phyloP scores from a whole-genome alignment of 2,888 invertebrate species.

The Punctoribates punctum region DNA sequence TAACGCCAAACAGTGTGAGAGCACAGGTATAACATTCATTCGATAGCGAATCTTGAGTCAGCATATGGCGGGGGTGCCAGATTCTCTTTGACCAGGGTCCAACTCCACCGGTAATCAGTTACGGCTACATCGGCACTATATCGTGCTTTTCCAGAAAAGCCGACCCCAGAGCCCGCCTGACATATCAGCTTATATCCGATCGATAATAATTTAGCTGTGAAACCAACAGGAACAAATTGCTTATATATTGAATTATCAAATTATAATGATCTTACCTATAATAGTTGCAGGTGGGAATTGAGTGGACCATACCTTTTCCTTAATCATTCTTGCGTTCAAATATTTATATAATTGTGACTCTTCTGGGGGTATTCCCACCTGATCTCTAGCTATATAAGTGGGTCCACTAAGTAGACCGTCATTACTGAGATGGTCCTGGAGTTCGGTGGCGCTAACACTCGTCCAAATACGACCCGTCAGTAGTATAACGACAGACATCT shows the following conservation, averaged over 20 bases:
- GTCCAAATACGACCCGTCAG: conserved; percentile 43
- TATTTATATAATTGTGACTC: conserved; percentile 40
- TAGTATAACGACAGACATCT: conserved; percentile 42
- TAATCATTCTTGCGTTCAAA: conserved; percentile 39
- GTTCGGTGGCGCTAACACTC: conserved; percentile 39
- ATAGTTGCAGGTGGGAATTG: conserved; percentile 40
- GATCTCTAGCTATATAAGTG: conserved; percentile 42
- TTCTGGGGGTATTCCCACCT: conserved; percentile 39
- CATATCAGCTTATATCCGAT: conserved; percentile 38
- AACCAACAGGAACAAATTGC: neutral
- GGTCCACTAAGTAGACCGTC: conserved; percentile 42
- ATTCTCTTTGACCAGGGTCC: conserved; percentile 42
- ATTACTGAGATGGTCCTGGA: conserved; percentile 39
- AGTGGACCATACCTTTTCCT: conserved; percentile 40
- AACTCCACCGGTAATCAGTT: conserved; percentile 43
- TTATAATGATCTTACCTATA: conserved; percentile 11
- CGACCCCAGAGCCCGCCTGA: conserved; percentile 39
- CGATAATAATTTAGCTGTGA: conserved; percentile 34
- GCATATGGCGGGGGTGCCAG: conserved; percentile 40
- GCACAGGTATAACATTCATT: neutral
- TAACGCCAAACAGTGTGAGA: neutral
- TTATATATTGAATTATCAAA: neutral
- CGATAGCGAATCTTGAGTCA: conserved; percentile 43
- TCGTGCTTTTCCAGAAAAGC: conserved; percentile 42
- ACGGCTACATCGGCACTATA: conserved; percentile 44